phyloP scores from a whole-genome alignment of 30 jellyfish, hydroid and myxozoan genomes.

The Phacellophora camtschatica region DNA sequence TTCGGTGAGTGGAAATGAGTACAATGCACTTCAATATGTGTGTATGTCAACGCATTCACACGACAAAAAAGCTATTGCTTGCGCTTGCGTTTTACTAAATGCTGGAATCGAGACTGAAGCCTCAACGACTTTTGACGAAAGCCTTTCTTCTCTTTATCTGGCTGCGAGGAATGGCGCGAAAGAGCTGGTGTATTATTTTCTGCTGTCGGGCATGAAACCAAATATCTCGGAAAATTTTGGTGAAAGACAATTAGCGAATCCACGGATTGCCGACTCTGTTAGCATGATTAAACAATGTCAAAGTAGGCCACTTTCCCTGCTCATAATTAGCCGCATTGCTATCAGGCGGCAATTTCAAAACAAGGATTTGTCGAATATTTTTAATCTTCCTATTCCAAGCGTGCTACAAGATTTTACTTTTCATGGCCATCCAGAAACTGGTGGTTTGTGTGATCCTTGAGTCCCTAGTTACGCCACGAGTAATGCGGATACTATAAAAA shows the following conservation, averaged over 20 bases:
- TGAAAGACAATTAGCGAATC: conserved; percentile 53
- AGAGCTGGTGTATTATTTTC: conserved; percentile 62
- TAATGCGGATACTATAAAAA: neutral
- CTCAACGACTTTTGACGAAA: conserved; percentile 48
- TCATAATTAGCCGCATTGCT: conserved; percentile 49
- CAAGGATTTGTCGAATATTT: conserved; percentile 26
- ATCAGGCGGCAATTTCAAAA: conserved; percentile 52
- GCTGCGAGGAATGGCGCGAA: conserved; percentile 94
- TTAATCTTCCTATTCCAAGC: conserved; percentile 63
- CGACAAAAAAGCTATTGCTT: conserved; percentile 69
- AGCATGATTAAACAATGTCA: conserved; percentile 37
- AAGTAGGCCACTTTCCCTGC: conserved; percentile 45
- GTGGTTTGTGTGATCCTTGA: conserved; percentile 67
- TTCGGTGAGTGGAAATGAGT: conserved; percentile 29
- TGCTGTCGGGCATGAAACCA: conserved; percentile 59
- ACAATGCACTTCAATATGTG: conserved; percentile 77
- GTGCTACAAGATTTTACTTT: conserved; percentile 58
- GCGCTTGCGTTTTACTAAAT: conserved; percentile 84
- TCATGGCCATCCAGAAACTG: conserved; percentile 81
- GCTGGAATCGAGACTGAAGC: conserved; percentile 75
- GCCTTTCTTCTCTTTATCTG: conserved; percentile 58
- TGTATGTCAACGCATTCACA: conserved; percentile 80
- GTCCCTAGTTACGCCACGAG: neutral
- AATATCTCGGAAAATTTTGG: conserved; percentile 24
- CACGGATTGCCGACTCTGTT: conserved; percentile 57